These are phyloP conservation scores for Paracanthobrama guichenoti DNA, from an alignment of 2,113 vertebrate genomes.

Conservation along the genomic window DNA sequence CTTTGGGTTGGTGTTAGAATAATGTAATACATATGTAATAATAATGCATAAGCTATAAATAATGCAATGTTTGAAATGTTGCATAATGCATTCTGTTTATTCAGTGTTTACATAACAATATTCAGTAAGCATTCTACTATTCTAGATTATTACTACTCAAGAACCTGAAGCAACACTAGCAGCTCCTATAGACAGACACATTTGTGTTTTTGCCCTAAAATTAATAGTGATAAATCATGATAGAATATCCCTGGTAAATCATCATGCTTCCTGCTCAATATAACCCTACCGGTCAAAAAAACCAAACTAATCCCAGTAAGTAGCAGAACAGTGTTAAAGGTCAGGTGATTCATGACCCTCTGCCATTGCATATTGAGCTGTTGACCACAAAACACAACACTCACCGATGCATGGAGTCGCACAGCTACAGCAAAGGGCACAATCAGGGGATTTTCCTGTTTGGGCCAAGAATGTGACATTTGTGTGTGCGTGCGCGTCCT, in stretches of 20 bases:
- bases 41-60: background rate
- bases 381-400: constrained; percentile 64
- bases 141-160: background rate
- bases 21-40: background rate
- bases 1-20: background rate
- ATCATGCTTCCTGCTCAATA: background rate
- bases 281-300: background rate
- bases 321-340: background rate
- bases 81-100: background rate
- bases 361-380: constrained; percentile 71
- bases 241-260: background rate
- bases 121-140: background rate
- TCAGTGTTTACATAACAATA: background rate
- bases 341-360: background rate
- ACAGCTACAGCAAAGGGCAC: background rate
- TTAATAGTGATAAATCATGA: background rate
- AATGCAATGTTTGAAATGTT: too few relatives aligned
- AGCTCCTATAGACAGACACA: background rate
- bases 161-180: background rate
- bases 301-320: constrained; percentile 2
- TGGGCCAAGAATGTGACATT: background rate
- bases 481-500: background rate
- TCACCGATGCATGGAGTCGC: background rate
- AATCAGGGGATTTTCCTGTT: background rate
- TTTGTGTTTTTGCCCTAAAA: background rate